Base-by-base conservation (phyloP, 2,888 invertebrate genomes). In the Pseudolycoriella hygida region DNA sequence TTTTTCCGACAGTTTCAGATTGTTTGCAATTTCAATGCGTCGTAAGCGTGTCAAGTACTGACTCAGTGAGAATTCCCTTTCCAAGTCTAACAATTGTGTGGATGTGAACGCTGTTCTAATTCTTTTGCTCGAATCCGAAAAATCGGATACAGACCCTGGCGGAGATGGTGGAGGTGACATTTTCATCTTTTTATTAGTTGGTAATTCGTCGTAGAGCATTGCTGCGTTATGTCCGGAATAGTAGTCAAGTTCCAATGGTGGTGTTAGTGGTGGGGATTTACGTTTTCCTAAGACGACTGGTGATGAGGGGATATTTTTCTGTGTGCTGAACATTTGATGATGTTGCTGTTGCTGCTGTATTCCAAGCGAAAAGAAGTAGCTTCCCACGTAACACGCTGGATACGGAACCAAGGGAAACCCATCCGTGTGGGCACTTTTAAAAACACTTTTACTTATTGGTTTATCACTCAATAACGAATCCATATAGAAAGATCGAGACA, bases 91-190 rank as follows among this genome's bases (percentile, higher is more conserved):
- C 0, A 90, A 70, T 58, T 90, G 89, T 0, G 82, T 85, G 52
- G 89, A 89, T 3, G 90, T 92, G 61, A 93, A 94, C 0, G 93
- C 93, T 0, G 93, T 94, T 38, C 94, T 72, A 50, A 93, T 90
- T 48, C 93, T 71, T 61, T 89, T 89, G 55, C 84, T 85, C 1
- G 84, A 83, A 51, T 76, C 69, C 58, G 79, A 68, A 63, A 64
- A 70, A 49, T 67, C 69, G 5, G 40, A 31, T 31, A 34, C 19
- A 3, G 34, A 49, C 25, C 47, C 46, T 30, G 47, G 25, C 34
- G 66, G 46, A 44, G 67, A 67, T 2, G 69, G 68, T 2, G 69
- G 68, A 4, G 67, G 57, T 15, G 45, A 40, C 4, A 15, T 17
- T 32, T 45, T 45, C 3, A 40, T 17, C 14, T 40, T 45, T 41